Evolutionary conservation across 1,140 invertebrate species (phyloP), one percentile per base, ranked within the genome.

Genomic region (Dryas iulia): DNA sequence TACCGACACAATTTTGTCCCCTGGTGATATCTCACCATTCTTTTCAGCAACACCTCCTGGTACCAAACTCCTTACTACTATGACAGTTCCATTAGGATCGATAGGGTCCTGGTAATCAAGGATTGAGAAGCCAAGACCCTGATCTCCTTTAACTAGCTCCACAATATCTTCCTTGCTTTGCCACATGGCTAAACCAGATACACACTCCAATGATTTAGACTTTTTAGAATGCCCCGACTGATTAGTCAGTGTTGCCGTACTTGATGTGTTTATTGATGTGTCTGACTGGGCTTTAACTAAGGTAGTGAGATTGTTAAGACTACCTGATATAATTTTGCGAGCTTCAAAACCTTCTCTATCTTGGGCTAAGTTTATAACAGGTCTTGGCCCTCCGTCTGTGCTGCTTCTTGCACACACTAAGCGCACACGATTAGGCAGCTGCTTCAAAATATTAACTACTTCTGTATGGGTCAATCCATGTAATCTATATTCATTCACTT

Each of bases 91-190:
- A 72, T 95, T 94, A 5, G 96, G 95, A 90, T 98, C 97, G 73
- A 97, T 92, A 0, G 97, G 97, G 91, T 98, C 97, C 92, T 97
- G 94, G 89, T 99, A 99, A 91, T 99, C 98, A 35, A 99, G 93
- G 71, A 99, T 98, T 70, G 97, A 98, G 91, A 99, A 99, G 54
- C 98, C 98, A 12, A 99, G 94, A 3, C 98, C 98, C 69, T 96
- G 94, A 76, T 98, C 97, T 53, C 96, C 96, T 92, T 99, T 99
- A 12, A 94, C 90, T 30, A 99, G 93, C 82, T 97, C 95, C 59
- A 99, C 95, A 76, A 96, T 94, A 70, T 98, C 96, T 35, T 97
- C 95, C 78, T 98, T 96, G 77, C 95, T 95, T 79, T 95, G 96
- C 98, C 98, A 99, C 94, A 99, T 96, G 12, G 97, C 97, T 62